phyloP scores from a whole-genome alignment of 2,888 invertebrate genomes.

The Colostygia pectinataria region DNA sequence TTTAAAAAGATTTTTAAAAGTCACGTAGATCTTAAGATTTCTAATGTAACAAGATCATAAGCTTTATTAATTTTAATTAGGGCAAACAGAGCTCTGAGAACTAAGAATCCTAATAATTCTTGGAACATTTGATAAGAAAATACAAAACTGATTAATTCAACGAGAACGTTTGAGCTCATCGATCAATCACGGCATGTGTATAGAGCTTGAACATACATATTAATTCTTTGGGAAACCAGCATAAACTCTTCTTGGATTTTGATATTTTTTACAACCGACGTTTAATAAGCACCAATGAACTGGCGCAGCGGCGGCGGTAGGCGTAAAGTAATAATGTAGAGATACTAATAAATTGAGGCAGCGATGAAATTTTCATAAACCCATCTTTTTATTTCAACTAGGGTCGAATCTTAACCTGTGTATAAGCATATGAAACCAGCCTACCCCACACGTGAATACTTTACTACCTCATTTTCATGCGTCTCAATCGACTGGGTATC shows the following conservation, averaged over 20 bases:
- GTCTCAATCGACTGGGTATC: slow-evolving; percentile 36
- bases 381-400: slow-evolving; percentile 11
- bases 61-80: slow-evolving; percentile 1
- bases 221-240: background rate
- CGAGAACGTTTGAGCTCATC: background rate
- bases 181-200: background rate
- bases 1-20: background rate
- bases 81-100: background rate
- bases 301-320: background rate
- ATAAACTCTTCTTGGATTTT: too few species aligned
- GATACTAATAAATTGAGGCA: slow-evolving; percentile 7
- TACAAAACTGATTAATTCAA: background rate
- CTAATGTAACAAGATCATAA: slow-evolving; percentile 1
- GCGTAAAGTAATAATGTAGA: slow-evolving; percentile 1
- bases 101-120: background rate
- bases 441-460: slow-evolving; percentile 29
- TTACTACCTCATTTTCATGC: slow-evolving; percentile 36
- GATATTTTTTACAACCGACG: background rate
- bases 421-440: slow-evolving; percentile 20
- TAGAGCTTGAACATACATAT: background rate
- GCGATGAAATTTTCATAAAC: slow-evolving; percentile 10
- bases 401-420: slow-evolving; percentile 14
- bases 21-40: background rate
- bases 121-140: background rate
- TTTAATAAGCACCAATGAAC: background rate